Evolutionary conservation across 2,888 invertebrate species (phyloP), one percentile per base, ranked within the genome.

Genomic region (Ganaspis brasiliensis): DNA sequence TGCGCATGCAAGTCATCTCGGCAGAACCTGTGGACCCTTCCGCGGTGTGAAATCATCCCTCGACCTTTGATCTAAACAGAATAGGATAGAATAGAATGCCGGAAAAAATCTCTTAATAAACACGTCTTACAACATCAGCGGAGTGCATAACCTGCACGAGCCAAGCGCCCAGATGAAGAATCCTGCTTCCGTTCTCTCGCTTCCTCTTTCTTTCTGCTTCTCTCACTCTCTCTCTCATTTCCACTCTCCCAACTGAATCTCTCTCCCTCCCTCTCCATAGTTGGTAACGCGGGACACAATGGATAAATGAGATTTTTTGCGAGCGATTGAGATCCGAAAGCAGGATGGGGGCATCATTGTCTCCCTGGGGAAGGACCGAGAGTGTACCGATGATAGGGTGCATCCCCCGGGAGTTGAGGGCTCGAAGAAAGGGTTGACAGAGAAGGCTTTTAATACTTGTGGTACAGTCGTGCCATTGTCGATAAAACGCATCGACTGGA

Each of bases 301-400:
- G 88, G 89, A 87, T 88, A 89, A 90, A 90, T 90, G 90, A 90
- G 90, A 90, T 90, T 90, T 90, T 90, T 90, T 89, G 88, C 87
- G 86, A 89, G 83, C 90, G 89, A 90, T 90, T 89, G 89, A 89
- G 89, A 90, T 89, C 85, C 85, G 81, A 86, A 85, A 83, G 83
- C 81, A 80, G 84, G 78, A 81, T 79, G 72, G 75, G 82, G 84
- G 85, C 83, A 86, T 88, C 89, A 86, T 87, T 88, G 87, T 90
- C 87, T 89, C 89, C 86, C 88, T 72, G 74, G 87, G 87, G 88
- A 87, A 81, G 85, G 81, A 85, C 83, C 77, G 80, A 71, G 45
- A 88, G 87, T 85, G 84, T 86, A 87, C 88, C 89, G 89, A 87
- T 88, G 89, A 90, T 89, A 90, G 90, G 90, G 90, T 89, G 88